Base-by-base conservation (phyloP, 2,113 vertebrate species). In the Brachyistius frenatus region DNA sequence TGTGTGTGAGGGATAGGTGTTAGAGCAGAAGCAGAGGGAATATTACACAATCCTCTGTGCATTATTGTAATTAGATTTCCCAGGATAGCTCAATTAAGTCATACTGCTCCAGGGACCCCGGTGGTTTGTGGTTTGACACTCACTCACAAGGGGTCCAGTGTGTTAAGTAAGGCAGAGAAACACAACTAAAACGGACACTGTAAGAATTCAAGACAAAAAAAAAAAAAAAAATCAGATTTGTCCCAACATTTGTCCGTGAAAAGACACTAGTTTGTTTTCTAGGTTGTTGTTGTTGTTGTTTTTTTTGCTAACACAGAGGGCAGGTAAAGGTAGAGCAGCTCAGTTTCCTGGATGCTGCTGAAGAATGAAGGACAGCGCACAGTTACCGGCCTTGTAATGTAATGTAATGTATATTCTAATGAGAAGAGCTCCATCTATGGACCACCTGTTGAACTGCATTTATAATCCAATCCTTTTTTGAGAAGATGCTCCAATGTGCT, bases 361-460 rank as follows among this genome's bases (percentile, higher is more conserved):
- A 73, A 67, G 64, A 78, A 78, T 80, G 80, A 91, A 88, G 89
- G 85, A 86, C 74, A 49, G 76, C 13, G 7, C 69, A 41, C 78
- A 67, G 78, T 74, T 79, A 75, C 74, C 55, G 80, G 73, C 76
- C 69, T 70, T 81, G 71, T 84, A 86, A 87, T 86, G 67, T 84
- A 80, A 87, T 88, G 64, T 89, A 60, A 78, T 91, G 82, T 81
- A 92, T 93, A 94, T 94, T 95, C 91, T 94, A 95, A 95, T 95
- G 94, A 94, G 91, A 94, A 94, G 87, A 94, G 95, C 95, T 93
- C 94, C 94, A 94, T 94, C 95, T 95, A 94, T 92, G 80, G 94
- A 94, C 91, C 92, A 95, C 93, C 93, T 94, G 91, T 95, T 95
- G 91, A 94, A 95, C 91, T 94, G 91, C 95, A 95, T 86, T 85